Base-by-base conservation (phyloP, 2,888 invertebrate species). In the Rhodophaea formosa region DNA sequence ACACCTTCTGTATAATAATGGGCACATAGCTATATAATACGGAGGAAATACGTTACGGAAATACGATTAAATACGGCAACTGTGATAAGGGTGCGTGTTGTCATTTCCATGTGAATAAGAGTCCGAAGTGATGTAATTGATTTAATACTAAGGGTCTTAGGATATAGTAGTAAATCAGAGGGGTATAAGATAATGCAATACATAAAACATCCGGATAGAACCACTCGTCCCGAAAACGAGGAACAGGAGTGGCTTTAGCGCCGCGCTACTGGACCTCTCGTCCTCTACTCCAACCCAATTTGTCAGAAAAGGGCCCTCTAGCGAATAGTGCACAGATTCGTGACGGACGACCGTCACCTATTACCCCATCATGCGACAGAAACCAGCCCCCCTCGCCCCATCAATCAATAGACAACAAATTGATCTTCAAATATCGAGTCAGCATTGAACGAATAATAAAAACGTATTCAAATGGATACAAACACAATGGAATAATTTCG, bases 221-320 rank as follows among this genome's bases (percentile, higher is more conserved):
- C 23, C 39, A n/a, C n/a, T 39, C 1, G 46, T 29, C n/a, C 23
- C 46, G n/a, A 23, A 46, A 2, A 12, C 35, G 35, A 5, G 17
- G 8, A 23, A 46, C 12, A 23, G 6, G 46, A 23, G 46, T 23
- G 46, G 49, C 32, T 15, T 51, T 14, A 32, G 66, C 62, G 63
- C 62, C 66, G 66, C 65, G 68, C 23, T n/a, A n/a, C 69, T 75
- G 72, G 71, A 70, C 72, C 71, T 71, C 75, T 72, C 71, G 72
- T 75, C 70, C 70, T 64, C 67, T 74, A 17, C 12, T 64, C 67
- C 75, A 80, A 83, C 77, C 77, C 79, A 84, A 81, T 84, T 82
- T 79, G 72, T 67, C 71, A 71, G 67, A 74, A 70, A 62, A 74
- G 75, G 72, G 75, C 67, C 64, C 69, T 72, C 64, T 66, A 70